Base-by-base conservation (phyloP, 2,113 vertebrate genomes). In the Dicrurus megarhynchus region DNA sequence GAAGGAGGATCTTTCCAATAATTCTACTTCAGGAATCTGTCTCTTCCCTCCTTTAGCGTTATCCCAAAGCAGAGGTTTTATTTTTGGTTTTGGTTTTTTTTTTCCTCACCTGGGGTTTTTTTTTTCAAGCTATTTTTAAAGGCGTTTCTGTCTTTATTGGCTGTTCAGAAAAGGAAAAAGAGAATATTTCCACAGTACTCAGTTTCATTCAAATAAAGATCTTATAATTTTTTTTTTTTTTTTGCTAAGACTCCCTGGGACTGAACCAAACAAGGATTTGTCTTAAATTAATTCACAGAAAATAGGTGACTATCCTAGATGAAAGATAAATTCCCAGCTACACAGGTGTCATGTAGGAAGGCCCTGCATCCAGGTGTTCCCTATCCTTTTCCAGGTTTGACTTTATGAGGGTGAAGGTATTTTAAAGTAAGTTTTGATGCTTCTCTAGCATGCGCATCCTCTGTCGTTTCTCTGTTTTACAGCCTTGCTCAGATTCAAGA, bases 181-280 rank as follows among this genome's bases (percentile, higher is more conserved):
- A 32, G 2, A 50, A 56, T 20, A 44, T 49, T 88, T 77, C 8
- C 28, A 16, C 32, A 56, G 13, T 49, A 28, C 60, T 59, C 8
- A 1, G 5, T 47, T 87, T 92, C 3, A 0, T 87, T 92, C 26
- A 89, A n/a, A 61, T 68, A 49, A 50, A 64, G 8, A 11, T 52
- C 6, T 52, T 30, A 16, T 2, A 11, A 13, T 10, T 1, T 28
- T 18, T 68, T 23, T 13, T 50, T 9, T 42, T 47, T 30, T 26
- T 16, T 30, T 4, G 1, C 6, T 57, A 63, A 11, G 5, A 23
- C 6, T 59, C 8, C 5, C 7, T 24, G 7, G 4, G 13, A 53
- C 11, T 23, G 46, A 6, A 65, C 16, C 6, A 49, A 67, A 42
- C 7, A 59, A 0, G 0, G 7, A 30, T 13, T 41, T 28, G 7